Percentiles rank a stretch among this genome's conserved stretches.
Evolutionary conservation across 2,113 vertebrate species (phyloP).

Genomic region (Oncorhynchus clarkii): DNA sequence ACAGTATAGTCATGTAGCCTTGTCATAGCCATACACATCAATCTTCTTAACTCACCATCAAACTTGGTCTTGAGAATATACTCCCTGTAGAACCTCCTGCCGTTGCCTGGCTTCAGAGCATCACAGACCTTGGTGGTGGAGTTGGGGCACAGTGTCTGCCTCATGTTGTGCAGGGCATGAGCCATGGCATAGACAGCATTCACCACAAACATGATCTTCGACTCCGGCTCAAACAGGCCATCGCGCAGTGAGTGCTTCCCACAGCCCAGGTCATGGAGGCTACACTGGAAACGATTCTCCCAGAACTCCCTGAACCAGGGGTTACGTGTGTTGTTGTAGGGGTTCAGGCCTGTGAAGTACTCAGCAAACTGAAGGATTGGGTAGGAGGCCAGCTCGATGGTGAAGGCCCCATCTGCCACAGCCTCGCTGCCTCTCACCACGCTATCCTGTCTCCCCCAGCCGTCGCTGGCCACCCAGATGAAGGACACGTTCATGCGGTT

Average conservation of each 20-base stretch:
- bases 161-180: constrained; percentile 91
- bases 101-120: constrained; percentile 87
- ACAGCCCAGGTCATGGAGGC: constrained; percentile 82
- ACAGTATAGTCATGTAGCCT: no score
- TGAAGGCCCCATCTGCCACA: constrained; percentile 91
- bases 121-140: constrained; percentile 86
- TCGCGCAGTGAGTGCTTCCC: constrained; percentile 81
- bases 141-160: constrained; percentile 86
- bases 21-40: background rate
- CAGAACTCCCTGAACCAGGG: constrained; percentile 97
- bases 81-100: constrained; percentile 92
- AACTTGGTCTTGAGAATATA: constrained; percentile 96
- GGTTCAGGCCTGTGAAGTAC: constrained; percentile 87
- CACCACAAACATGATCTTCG: constrained; percentile 96
- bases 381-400: constrained; percentile 93
- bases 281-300: constrained; percentile 94
- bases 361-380: constrained; percentile 84
- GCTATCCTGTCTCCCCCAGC: constrained; percentile 95
- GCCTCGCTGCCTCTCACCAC: constrained; percentile 91
- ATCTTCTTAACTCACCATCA: constrained; percentile 80
- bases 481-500: constrained; percentile 90
- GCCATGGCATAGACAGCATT: constrained; percentile 97
- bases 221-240: constrained; percentile 89
- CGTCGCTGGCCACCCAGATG: constrained; percentile 96
- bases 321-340: constrained; percentile 91